Evolutionary conservation across 2,797 vertebrate genomes (phyloP), one percentile per base, ranked within the genome.

Genomic region (Eremophila alpestris): DNA sequence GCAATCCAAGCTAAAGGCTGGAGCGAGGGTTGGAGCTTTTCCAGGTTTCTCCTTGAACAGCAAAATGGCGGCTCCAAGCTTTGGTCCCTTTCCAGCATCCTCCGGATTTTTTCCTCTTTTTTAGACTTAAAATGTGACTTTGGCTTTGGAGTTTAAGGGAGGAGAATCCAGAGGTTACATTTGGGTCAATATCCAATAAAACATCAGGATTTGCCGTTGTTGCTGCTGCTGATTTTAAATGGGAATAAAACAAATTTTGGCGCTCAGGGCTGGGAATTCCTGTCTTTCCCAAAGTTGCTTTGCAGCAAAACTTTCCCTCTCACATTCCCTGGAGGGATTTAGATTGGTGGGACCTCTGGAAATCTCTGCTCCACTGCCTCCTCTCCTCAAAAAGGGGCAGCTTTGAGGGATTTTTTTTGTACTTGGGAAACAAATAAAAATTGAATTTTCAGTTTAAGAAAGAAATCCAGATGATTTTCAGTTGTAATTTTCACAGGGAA

Each of bases 401-500:
- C 2, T 60, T n/a, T 0, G 0, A 58, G 38, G 22, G 48, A 15
- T 3, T 1, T 26, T 59, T 59, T 68, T 58, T 55, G 10, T 23
- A 16, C 6, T 24, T 21, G 18, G 11, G 16, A 36, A 36, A 26
- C 2, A 69, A 55, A 49, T 10, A 13, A 16, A 34, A 45, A 29
- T 0, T 0, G 1, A 5, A 30, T 82, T 69, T 75, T 70, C 23
- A 10, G 5, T 38, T 38, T 3, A 54, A 64, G 59, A 75, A 73
- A 38, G 5, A 30, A 63, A n/a, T n/a, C 1, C 7, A 4, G 3
- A 20, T 8, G 23, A n/a, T 13, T 64, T 71, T 6, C 13, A 26
- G 9, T 26, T 43, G 27, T 5, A 10, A 3, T 73, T 55, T 19
- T 46, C 4, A 0, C 0, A 0, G 15, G 23, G 34, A 74, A 81